These are phyloP conservation scores for Falco punctatus DNA, from an alignment of 2,113 vertebrate genomes.

Conservation along the genomic window DNA sequence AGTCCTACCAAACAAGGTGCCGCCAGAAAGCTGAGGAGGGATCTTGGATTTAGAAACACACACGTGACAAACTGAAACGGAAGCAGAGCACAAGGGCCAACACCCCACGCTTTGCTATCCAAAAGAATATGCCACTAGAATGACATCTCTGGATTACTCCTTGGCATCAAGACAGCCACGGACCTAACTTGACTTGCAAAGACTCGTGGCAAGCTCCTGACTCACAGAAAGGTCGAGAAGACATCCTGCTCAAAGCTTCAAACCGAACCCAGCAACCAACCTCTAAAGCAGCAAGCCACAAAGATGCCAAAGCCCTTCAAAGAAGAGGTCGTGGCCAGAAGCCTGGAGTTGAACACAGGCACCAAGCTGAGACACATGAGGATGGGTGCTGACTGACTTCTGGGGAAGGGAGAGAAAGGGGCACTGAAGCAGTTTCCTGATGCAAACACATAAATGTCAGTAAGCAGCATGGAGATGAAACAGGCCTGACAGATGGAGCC, in stretches of 20 bases:
- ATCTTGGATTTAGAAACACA: background rate
- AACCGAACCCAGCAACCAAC: background rate
- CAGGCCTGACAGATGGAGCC: constrained; percentile 54
- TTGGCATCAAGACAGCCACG: background rate
- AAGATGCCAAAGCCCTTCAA: background rate
- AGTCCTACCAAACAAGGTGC: background rate
- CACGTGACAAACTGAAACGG: background rate
- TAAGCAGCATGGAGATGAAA: constrained; percentile 14
- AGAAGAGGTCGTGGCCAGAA: background rate
- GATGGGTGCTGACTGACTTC: background rate
- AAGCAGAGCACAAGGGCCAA: background rate
- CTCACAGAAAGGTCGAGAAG: background rate
- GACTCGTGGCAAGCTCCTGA: background rate
- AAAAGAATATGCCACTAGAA: background rate
- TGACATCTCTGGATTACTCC: background rate
- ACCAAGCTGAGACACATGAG: background rate
- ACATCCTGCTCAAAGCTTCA: background rate
- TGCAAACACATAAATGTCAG: constrained; percentile 28
- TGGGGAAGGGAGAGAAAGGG: background rate
- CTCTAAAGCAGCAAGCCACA: background rate
- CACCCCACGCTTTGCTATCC: background rate
- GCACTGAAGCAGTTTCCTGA: background rate
- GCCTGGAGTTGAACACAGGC: background rate
- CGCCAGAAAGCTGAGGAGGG: background rate
- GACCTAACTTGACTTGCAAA: background rate